Percentiles rank a stretch among this genome's conserved stretches.
phyloP scores from a whole-genome alignment of 2,888 invertebrate genomes.

The Xestia sexstrigata region DNA sequence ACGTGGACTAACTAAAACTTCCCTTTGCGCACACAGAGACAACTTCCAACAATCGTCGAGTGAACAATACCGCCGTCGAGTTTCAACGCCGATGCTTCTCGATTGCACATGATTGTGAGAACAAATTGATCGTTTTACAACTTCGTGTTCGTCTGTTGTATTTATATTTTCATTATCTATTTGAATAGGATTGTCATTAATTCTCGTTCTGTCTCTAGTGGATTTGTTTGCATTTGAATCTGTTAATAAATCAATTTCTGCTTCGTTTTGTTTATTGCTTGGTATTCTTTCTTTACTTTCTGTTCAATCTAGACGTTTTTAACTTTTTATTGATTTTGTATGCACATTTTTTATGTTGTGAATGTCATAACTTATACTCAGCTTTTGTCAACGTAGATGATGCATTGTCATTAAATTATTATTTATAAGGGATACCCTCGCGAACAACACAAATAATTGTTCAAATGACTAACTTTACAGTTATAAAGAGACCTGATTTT shows the following conservation, averaged over 20 bases:
- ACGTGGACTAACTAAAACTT: conserved; percentile 61
- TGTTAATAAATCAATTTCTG: conserved; percentile 26
- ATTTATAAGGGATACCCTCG: background rate
- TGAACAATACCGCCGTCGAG: conserved; percentile 61
- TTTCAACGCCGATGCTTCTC: conserved; percentile 61
- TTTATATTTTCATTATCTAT: conserved; percentile 45
- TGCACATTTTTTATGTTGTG: background rate
- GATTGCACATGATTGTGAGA: conserved; percentile 64
- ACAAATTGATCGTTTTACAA: conserved; percentile 64
- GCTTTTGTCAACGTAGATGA: too few species aligned
- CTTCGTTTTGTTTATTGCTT: background rate
- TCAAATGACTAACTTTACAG: background rate
- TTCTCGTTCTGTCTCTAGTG: conserved; percentile 20
- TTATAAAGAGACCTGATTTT: conserved; percentile 9
- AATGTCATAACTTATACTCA: too few species aligned
- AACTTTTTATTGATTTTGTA: background rate
- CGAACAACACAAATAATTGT: background rate
- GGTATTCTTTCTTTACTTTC: background rate
- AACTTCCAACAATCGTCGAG: conserved; percentile 57
- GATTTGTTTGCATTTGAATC: conserved; percentile 51
- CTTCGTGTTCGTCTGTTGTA: conserved; percentile 38
- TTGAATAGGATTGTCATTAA: conserved; percentile 53
- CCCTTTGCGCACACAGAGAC: conserved; percentile 46
- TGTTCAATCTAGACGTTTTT: conserved; percentile 9
- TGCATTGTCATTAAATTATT: background rate